Percentiles rank a stretch among this genome's conserved stretches.
Conservation (phyloP, 2,113 vertebrate genomes). For the Sceloporus tristichus region DNA sequence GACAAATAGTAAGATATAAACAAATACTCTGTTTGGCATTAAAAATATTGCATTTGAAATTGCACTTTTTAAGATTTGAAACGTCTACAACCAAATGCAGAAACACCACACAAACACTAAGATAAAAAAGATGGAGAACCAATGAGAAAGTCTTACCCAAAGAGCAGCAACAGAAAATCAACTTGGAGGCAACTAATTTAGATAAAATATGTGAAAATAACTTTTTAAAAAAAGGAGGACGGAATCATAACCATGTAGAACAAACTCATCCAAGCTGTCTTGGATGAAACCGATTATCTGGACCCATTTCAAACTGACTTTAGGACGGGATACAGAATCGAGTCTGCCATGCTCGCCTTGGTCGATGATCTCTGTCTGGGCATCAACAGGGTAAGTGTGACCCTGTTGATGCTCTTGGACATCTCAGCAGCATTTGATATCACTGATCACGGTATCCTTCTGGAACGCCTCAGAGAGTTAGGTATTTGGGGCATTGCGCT, state of each 20-base stretch:
- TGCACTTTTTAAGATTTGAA: conserved; percentile 66
- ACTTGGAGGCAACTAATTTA: conserved; percentile 18
- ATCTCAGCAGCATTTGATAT: no score
- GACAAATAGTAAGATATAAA: conserved; percentile 75
- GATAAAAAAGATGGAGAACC: conserved; percentile 6
- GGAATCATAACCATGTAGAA: not conserved
- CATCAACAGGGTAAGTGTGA: no score
- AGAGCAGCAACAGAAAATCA: not conserved
- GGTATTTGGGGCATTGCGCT: no score
- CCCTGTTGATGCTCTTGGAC: no score
- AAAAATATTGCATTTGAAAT: conserved; percentile 73
- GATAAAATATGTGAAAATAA: conserved; percentile 6
- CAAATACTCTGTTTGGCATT: conserved; percentile 67
- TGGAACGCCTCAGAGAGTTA: no score
- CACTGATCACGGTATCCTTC: no score
- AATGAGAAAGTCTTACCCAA: conserved; percentile 13
- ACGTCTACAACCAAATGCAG: conserved; percentile 42
- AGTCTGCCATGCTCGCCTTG: no score
- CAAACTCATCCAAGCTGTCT: not conserved
- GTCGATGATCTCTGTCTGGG: no score
- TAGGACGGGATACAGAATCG: no score
- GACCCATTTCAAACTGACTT: no score
- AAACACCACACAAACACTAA: conserved; percentile 56
- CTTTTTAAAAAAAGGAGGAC: not conserved
- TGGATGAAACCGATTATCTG: no score